phyloP scores from a whole-genome alignment of 2,113 vertebrate species.

The Sylvietta virens region DNA sequence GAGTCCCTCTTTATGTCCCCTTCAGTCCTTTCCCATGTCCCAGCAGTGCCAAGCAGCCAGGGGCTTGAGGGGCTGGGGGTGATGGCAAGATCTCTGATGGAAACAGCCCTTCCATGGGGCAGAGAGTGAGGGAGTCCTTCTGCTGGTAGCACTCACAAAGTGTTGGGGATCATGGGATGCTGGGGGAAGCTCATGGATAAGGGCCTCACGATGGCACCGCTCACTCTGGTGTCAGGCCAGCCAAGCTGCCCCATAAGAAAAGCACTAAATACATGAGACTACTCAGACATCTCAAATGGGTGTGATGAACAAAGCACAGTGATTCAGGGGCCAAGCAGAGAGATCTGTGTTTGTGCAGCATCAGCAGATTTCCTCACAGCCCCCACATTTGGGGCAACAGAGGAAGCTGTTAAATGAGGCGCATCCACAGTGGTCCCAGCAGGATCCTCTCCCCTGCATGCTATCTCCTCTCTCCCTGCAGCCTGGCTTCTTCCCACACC shows the following conservation, averaged over 20 bases:
- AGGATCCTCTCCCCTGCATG: neutral
- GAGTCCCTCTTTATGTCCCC: neutral
- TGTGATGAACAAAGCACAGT: neutral
- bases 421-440: neutral
- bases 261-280: neutral
- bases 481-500: neutral
- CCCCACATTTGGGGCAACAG: neutral
- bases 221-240: neutral
- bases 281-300: neutral
- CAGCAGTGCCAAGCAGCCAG: neutral
- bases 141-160: neutral
- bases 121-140: fast-evolving
- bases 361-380: neutral
- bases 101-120: neutral
- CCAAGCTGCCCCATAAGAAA: neutral
- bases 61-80: fast-evolving
- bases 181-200: neutral
- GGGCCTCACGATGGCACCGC: fast-evolving
- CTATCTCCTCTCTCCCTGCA: neutral
- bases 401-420: neutral
- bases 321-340: neutral
- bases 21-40: neutral
- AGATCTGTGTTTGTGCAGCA: neutral
- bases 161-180: fast-evolving
- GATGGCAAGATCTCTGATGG: neutral